These are phyloP conservation scores for Plagodis dolabraria DNA, from an alignment of 2,888 invertebrate species.

Conservation along the genomic window DNA sequence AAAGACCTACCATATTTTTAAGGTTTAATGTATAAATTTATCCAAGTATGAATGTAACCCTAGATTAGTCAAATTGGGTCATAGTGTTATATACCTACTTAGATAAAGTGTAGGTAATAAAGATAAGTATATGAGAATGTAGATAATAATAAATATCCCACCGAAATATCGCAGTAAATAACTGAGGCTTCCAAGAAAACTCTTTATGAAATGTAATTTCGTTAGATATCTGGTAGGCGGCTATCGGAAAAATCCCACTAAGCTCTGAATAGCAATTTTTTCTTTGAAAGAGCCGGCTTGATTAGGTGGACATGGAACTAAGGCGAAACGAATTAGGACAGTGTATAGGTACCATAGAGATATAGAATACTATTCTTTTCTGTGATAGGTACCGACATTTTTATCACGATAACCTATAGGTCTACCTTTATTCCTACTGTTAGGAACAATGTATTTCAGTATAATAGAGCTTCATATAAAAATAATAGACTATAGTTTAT, in stretches of 20 bases:
- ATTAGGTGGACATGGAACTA: conserved; percentile 46
- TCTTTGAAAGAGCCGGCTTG: conserved; percentile 47
- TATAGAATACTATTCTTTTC: too few species aligned
- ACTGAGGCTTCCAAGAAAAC: conserved; percentile 12
- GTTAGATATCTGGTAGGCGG: conserved; percentile 11
- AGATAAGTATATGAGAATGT: too few species aligned
- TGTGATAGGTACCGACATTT: too few species aligned
- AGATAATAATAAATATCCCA: neutral
- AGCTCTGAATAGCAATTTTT: conserved; percentile 33
- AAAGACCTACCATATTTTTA: too few species aligned
- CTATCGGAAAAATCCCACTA: conserved; percentile 19
- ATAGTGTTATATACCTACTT: neutral
- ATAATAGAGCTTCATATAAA: too few species aligned
- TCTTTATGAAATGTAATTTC: conserved; percentile 17
- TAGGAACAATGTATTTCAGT: too few species aligned
- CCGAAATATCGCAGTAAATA: conserved; percentile 8
- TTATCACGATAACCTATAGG: neutral
- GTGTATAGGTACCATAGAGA: too few species aligned
- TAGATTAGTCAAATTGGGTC: too few species aligned
- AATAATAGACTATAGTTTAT: too few species aligned
- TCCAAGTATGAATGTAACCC: too few species aligned
- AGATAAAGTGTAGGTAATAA: neutral
- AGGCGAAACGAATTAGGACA: conserved; percentile 36
- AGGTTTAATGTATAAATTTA: too few species aligned
- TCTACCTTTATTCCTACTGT: neutral